Percentiles rank a stretch among this genome's conserved stretches.
Conservation (phyloP, 2,797 vertebrate species). For the Sebastolobus alascanus region DNA sequence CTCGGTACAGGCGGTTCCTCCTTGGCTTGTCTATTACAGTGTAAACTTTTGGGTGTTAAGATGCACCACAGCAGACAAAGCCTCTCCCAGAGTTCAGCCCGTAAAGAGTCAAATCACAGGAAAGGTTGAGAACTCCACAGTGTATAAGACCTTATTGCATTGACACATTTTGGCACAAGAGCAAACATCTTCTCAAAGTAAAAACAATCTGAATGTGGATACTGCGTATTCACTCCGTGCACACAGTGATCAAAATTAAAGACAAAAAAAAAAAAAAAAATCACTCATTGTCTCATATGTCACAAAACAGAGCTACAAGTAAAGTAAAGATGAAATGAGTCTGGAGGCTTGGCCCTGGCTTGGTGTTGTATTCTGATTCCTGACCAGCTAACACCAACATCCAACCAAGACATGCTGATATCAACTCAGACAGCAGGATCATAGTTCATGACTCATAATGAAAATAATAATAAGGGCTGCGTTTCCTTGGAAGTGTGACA, state of each 20-base stretch:
- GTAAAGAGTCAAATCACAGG: conserved; percentile 55
- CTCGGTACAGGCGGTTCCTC: conserved; percentile 24
- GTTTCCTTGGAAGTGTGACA: conserved; percentile 28
- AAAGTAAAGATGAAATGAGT: conserved; percentile 29
- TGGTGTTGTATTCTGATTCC: conserved; percentile 49
- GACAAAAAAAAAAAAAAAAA: conserved; percentile 18
- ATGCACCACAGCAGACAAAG: conserved; percentile 67
- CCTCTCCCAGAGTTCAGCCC: conserved; percentile 54
- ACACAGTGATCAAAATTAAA: conserved; percentile 43
- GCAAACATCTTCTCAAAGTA: conserved; percentile 52
- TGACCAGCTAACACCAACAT: conserved; percentile 57
- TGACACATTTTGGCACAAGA: conserved; percentile 80
- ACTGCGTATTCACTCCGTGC: conserved; percentile 21
- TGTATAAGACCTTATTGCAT: conserved; percentile 84
- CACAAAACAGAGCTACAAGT: conserved; percentile 26
- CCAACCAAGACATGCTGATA: conserved; percentile 18
- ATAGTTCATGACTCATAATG: conserved; percentile 14
- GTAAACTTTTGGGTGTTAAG: conserved; percentile 51
- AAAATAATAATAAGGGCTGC: conserved; percentile 21
- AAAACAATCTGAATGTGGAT: conserved; percentile 52
- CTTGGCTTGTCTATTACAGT: conserved; percentile 58
- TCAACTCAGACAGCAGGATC: conserved; percentile 40
- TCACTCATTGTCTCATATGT: conserved; percentile 7
- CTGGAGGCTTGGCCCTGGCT: conserved; percentile 36
- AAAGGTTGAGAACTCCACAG: conserved; percentile 73